Evolutionary conservation across 2,113 vertebrate species (phyloP).

Genomic region (Aptenodytes patagonicus): DNA sequence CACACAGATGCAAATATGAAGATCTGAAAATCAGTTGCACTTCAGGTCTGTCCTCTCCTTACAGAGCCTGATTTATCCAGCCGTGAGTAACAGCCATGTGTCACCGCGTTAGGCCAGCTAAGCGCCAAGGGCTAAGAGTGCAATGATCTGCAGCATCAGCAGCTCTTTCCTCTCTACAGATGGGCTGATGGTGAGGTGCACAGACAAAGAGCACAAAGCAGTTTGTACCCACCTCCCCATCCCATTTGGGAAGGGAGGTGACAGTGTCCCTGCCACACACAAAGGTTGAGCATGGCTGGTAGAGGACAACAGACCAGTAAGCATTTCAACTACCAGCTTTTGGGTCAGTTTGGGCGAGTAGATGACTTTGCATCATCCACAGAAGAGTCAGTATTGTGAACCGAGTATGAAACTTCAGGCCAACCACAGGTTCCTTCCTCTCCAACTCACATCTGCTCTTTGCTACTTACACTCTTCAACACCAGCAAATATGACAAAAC

Average conservation of each 20-base stretch:
- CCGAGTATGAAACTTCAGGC: neutral
- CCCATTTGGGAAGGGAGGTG: neutral
- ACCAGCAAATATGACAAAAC: neutral
- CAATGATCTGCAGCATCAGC: neutral
- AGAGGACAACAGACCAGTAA: neutral
- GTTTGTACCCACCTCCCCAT: neutral
- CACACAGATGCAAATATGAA: neutral
- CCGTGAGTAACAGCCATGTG: neutral
- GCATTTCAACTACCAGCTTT: neutral
- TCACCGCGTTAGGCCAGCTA: rapidly evolving
- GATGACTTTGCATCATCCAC: neutral
- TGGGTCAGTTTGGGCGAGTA: neutral
- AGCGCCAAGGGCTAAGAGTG: neutral
- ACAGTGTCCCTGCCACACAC: neutral
- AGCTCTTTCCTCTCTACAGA: neutral
- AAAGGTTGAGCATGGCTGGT: neutral
- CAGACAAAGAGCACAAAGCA: neutral
- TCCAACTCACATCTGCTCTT: neutral
- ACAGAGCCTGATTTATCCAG: neutral
- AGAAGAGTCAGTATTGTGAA: neutral
- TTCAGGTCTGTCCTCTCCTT: neutral
- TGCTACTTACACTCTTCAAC: neutral
- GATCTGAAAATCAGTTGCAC: neutral
- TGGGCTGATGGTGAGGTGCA: neutral
- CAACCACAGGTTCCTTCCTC: neutral